A percentile compares a stretch with the other conserved stretches of the same genome.
Evolutionary conservation across 2,113 vertebrate species (phyloP).

Genomic region (Lucifuga dentata): DNA sequence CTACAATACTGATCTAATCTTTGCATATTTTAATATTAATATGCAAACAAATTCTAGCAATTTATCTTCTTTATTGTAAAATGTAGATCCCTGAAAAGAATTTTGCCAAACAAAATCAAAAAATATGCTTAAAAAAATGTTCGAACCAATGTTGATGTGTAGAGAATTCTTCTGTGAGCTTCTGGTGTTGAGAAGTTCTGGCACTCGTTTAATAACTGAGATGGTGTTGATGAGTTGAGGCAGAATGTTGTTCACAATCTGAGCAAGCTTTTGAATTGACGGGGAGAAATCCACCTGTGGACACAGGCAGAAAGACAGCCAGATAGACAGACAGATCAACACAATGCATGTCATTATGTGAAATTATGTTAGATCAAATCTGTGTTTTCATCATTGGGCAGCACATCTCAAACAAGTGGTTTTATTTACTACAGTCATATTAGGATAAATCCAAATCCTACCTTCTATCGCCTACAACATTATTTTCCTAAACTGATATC

Average conservation of each 20-base stretch:
- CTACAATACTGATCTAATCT: too few relatives aligned
- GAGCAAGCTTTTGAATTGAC: constrained; percentile 79
- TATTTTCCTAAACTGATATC: too few relatives aligned
- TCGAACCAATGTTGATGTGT: constrained; percentile 79
- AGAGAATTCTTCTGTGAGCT: constrained; percentile 77
- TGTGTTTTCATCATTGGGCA: too few relatives aligned
- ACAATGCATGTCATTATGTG: too few relatives aligned
- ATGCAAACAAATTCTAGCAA: too few relatives aligned
- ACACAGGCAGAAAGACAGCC: too few relatives aligned
- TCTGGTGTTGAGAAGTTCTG: constrained; percentile 80
- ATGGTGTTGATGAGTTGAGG: constrained; percentile 84
- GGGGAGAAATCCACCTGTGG: constrained; percentile 91
- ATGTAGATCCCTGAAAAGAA: not conserved
- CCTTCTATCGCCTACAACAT: too few relatives aligned
- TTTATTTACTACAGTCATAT: too few relatives aligned
- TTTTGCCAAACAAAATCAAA: not conserved
- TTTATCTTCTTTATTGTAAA: not conserved
- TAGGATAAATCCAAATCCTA: too few relatives aligned
- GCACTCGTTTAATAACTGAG: constrained; percentile 85
- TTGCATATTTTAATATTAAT: too few relatives aligned
- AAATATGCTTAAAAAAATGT: not conserved
- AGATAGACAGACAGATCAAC: constrained; percentile 13
- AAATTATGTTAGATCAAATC: too few relatives aligned
- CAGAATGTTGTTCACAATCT: constrained; percentile 60
- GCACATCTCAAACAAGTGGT: too few relatives aligned